A percentile compares a stretch with the other conserved stretches of the same genome.
Evolutionary conservation across 2,113 vertebrate genomes (phyloP).

Genomic region (Channa argus): DNA sequence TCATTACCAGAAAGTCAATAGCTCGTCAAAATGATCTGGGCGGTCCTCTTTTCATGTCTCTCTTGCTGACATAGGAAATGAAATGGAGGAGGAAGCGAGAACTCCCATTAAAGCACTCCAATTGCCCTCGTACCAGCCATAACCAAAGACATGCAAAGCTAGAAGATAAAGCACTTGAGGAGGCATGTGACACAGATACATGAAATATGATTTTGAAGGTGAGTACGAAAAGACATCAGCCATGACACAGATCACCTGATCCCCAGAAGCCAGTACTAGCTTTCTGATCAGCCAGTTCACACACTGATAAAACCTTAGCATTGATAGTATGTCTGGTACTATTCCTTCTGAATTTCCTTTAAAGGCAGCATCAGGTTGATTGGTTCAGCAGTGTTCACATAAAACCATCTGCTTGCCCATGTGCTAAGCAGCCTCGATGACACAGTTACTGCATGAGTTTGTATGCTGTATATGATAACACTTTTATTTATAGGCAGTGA

Average conservation of each 20-base stretch:
- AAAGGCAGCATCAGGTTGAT: too few species aligned
- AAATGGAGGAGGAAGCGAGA: constrained; percentile 45
- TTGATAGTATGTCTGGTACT: too few species aligned
- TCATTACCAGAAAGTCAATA: constrained; percentile 55
- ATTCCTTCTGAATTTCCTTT: too few species aligned
- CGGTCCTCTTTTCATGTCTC: constrained; percentile 43
- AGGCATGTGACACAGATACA: background rate
- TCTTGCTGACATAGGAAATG: constrained; percentile 39
- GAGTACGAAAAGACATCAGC: constrained; percentile 7
- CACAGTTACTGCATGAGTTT: too few species aligned
- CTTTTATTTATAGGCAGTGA: too few species aligned
- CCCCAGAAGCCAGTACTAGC: background rate
- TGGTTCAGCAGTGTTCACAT: too few species aligned
- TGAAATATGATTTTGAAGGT: constrained; percentile 35
- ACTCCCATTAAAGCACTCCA: constrained; percentile 53
- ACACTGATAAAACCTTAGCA: background rate
- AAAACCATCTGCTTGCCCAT: too few species aligned
- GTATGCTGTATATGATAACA: too few species aligned
- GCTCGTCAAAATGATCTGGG: constrained; percentile 49
- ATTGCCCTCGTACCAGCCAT: constrained; percentile 57
- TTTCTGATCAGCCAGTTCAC: background rate
- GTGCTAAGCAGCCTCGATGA: too few species aligned
- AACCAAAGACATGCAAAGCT: constrained; percentile 38
- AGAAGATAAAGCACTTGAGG: constrained; percentile 44
- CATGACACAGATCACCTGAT: background rate